These are phyloP conservation scores for Sus cebifrons DNA, from an alignment of 2,797 vertebrate species.

Conservation along the genomic window DNA sequence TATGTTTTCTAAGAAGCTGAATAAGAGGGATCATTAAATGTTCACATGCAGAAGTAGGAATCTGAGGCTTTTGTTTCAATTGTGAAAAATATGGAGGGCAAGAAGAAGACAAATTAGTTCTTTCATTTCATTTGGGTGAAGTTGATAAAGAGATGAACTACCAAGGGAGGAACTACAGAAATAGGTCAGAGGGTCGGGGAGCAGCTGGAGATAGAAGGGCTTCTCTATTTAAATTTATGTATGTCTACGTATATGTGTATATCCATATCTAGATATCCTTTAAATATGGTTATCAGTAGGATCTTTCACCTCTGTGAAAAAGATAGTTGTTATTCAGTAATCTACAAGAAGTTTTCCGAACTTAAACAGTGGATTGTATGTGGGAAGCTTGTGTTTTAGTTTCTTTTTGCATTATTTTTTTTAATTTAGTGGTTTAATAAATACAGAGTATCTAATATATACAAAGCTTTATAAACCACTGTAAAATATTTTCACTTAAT, in stretches of 20 bases:
- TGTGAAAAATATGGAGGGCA: neutral
- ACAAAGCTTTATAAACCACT: neutral
- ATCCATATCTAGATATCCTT: neutral
- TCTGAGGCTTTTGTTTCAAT: neutral
- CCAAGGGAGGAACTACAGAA: neutral
- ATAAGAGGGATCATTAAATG: neutral
- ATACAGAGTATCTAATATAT: neutral
- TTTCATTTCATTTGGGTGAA: slow-evolving; percentile 31
- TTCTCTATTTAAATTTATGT: neutral
- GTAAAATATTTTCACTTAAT: slow-evolving; percentile 15
- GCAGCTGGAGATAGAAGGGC: neutral
- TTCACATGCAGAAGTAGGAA: neutral
- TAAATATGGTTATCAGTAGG: neutral
- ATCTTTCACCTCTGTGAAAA: neutral
- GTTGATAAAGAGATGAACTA: neutral
- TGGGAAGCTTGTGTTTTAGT: neutral
- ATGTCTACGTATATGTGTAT: neutral
- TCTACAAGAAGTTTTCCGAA: neutral
- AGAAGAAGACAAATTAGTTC: neutral
- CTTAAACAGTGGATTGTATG: neutral
- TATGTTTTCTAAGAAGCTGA: neutral
- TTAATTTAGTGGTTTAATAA: neutral
- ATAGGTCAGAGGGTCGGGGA: neutral
- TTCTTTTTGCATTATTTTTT: neutral
- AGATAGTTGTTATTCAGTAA: neutral